phyloP scores from a whole-genome alignment of 2,888 invertebrate species.

The Muschampia plurimacula region DNA sequence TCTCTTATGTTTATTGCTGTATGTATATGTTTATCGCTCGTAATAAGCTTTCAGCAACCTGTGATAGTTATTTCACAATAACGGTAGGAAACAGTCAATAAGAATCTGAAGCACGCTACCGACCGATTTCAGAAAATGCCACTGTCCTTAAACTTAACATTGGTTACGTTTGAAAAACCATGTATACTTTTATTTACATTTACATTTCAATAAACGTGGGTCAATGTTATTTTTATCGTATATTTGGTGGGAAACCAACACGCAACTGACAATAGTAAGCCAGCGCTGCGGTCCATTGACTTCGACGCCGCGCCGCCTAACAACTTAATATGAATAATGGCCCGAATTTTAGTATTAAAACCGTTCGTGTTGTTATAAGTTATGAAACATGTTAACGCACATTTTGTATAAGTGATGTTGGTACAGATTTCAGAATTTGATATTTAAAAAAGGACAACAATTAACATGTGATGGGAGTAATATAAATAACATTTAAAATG shows the following conservation, averaged over 20 bases:
- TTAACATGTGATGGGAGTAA: no score
- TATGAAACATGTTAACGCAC: neutral
- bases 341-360: neutral
- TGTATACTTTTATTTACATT: neutral
- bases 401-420: neutral
- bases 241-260: neutral
- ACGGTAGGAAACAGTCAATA: no score
- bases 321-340: constrained; percentile 3
- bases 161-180: neutral
- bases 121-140: no score
- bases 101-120: no score
- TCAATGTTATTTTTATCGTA: constrained; percentile 4
- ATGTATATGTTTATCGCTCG: no score
- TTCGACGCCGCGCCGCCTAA: neutral
- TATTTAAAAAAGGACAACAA: neutral
- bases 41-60: no score
- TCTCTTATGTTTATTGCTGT: no score
- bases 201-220: neutral
- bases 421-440: neutral
- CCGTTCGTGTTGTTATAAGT: neutral
- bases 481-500: no score
- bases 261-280: neutral
- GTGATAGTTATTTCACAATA: no score
- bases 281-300: neutral
- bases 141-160: neutral